Evolutionary conservation across 2,113 vertebrate species (phyloP), one percentile per base, ranked within the genome.

Genomic region (Mola mola): DNA sequence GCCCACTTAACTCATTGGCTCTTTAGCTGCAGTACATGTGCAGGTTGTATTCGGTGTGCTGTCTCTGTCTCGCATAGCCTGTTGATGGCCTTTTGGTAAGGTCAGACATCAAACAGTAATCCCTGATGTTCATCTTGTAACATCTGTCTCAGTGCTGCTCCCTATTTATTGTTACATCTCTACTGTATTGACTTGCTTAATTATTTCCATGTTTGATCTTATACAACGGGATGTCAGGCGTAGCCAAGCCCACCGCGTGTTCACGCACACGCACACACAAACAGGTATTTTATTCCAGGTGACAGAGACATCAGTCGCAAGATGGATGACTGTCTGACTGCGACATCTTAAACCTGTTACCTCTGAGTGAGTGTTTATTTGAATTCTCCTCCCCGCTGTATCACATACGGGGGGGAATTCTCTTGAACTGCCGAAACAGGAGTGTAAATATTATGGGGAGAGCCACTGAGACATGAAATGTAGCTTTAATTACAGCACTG

Each of bases 301-400:
- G 83, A 86, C 69, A 65, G 42, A 83, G 66, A 79, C 66, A 69
- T 66, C 33, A 48, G 61, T 41, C 36, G 53, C 62, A 83, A 88
- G 87, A 92, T 88, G 87, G 87, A 90, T 89, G 85, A 79, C 51
- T 81, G 85, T 83, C 85, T 84, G 78, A 76, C 65, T 75, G 73
- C 67, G 73, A 90, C 90, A 91, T 90, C 84, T 92, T 91, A 90
- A 91, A 90, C 81, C 86, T 89, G 88, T 87, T 92, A 87, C 85
- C 88, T 82, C 83, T 74, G 73, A 90, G 70, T 87, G 66, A 64
- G 52, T 90, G 85, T 88, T 88, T 89, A 90, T 91, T 92, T 92
- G 78, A 91, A 88, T 87, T 88, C 70, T 81, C 78, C 75, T 89
- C 76, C 81, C 71, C 34, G 48, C 82, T 78, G 60, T 84, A 84